A percentile compares a stretch with the other conserved stretches of the same genome.
phyloP scores from a whole-genome alignment of 2,113 vertebrate genomes.

The Lepisosteus oculatus region DNA sequence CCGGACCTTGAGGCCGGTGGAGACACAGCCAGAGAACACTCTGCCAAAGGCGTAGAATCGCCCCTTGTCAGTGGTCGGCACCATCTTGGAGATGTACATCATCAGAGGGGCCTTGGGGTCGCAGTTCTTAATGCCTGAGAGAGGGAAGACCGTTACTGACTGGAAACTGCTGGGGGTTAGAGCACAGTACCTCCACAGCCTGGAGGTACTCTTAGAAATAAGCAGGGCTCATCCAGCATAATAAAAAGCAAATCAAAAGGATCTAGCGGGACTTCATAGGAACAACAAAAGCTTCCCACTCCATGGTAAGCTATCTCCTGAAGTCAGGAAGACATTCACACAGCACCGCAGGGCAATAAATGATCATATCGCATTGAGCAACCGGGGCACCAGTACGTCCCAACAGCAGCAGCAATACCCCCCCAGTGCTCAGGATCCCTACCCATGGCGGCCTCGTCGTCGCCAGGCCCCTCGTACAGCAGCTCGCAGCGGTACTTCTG shows the following conservation, averaged over 20 bases:
- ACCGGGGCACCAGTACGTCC: too few species aligned
- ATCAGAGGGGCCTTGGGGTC: slow-evolving; percentile 89
- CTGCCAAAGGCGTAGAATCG: slow-evolving; percentile 94
- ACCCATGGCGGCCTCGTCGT: slow-evolving; percentile 94
- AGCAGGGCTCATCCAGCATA: too few species aligned
- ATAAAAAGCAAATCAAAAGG: too few species aligned
- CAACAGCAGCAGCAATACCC: background rate
- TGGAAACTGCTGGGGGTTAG: background rate
- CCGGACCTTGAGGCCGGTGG: slow-evolving; percentile 87
- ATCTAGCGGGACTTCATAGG: too few species aligned
- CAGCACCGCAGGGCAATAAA: too few species aligned
- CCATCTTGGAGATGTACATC: slow-evolving; percentile 99
- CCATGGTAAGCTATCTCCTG: too few species aligned
- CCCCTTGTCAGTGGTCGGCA: slow-evolving; percentile 91
- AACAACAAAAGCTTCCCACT: too few species aligned
- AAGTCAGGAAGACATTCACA: too few species aligned
- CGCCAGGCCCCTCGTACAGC: slow-evolving; percentile 88
- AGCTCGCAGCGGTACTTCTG: slow-evolving; percentile 95
- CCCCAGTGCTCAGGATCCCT: background rate
- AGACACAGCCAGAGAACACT: slow-evolving; percentile 87
- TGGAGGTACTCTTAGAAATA: too few species aligned
- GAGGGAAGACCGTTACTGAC: background rate
- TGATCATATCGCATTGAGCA: too few species aligned
- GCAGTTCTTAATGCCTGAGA: slow-evolving; percentile 88
- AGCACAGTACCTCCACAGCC: too few species aligned